A percentile compares a stretch with the other conserved stretches of the same genome.
These are phyloP conservation scores for Trissolcus japonicus DNA, from an alignment of 2,888 invertebrate species.

Conservation along the genomic window DNA sequence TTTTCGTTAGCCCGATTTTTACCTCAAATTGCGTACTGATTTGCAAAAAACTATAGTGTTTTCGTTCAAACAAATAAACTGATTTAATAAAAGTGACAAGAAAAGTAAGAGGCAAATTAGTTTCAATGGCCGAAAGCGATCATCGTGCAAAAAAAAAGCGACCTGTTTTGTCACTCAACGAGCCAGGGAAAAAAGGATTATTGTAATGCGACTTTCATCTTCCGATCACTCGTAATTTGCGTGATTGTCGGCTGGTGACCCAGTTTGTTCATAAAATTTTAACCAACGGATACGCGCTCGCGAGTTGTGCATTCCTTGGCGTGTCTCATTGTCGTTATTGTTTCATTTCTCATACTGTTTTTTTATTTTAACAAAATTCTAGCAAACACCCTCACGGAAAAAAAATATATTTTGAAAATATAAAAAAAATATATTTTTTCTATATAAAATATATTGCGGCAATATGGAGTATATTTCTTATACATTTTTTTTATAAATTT, in stretches of 20 bases:
- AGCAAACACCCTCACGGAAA: too few species aligned
- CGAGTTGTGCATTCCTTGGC: slow-evolving; percentile 20
- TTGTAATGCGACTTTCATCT: slow-evolving; percentile 24
- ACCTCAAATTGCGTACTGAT: too few species aligned
- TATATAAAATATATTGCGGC: too few species aligned
- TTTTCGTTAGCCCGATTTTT: too few species aligned
- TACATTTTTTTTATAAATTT: too few species aligned
- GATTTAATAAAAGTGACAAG: too few species aligned
- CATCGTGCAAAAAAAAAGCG: background rate
- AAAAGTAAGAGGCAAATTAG: too few species aligned
- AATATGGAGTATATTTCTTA: too few species aligned
- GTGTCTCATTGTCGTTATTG: background rate
- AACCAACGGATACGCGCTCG: slow-evolving; percentile 23
- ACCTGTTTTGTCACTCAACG: background rate
- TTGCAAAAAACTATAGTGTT: too few species aligned
- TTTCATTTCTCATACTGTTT: slow-evolving; percentile 17
- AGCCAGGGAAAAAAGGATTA: slow-evolving; percentile 6
- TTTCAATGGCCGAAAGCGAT: background rate
- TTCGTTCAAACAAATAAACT: too few species aligned
- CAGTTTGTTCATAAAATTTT: slow-evolving; percentile 42
- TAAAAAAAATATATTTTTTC: too few species aligned
- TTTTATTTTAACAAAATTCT: slow-evolving; percentile 32
- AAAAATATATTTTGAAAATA: too few species aligned
- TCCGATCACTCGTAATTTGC: slow-evolving; percentile 45
- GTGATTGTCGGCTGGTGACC: slow-evolving; percentile 45